Evolutionary conservation across 2,113 vertebrate genomes (phyloP), one percentile per base, ranked within the genome.

Genomic region (Nibea coibor): DNA sequence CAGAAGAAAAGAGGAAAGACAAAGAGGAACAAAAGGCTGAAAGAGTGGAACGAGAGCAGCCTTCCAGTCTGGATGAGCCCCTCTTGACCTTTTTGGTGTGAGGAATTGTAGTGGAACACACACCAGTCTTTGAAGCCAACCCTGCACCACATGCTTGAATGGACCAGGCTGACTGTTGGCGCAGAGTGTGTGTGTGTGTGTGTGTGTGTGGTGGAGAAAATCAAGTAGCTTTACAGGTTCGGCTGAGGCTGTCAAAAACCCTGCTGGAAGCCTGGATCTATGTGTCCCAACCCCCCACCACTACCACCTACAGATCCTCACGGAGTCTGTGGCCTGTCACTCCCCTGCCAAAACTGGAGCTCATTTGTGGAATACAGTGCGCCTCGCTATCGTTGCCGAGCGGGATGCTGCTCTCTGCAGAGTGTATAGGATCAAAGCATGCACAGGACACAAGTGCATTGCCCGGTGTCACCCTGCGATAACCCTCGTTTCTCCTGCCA

Each of bases 291-390:
- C 35, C 35, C 35, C 35, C 31, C 31, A 35, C 31, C 31, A 35
- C 35, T 7, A 39, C 35, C 35, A 9, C 35, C 35, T 39, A 39
- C 64, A 82, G 66, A 73, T 80, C 53, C 72, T 87, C 78, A 14
- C 59, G 51, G 74, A 63, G 81, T 76, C 81, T 22, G 65, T 45
- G 65, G 77, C 82, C 83, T 91, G 87, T 91, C 91, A 91, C 75
- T 81, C 31, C 47, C 71, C 50, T 91, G 91, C 86, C 87, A 93
- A 93, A 91, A 89, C 69, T 88, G 83, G 75, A 89, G 82, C 91
- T 87, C 77, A 74, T 91, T 91, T 88, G 90, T 84, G 80, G 89
- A 93, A 92, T 87, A 89, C 15, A 28, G 64, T 72, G 3, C 45
- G 15, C 72, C 53, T 80, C 82, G 71, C 65, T 61, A 57, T 22